Conservation (phyloP, 1,140 invertebrate genomes). For the Potamilus streckersoni region DNA sequence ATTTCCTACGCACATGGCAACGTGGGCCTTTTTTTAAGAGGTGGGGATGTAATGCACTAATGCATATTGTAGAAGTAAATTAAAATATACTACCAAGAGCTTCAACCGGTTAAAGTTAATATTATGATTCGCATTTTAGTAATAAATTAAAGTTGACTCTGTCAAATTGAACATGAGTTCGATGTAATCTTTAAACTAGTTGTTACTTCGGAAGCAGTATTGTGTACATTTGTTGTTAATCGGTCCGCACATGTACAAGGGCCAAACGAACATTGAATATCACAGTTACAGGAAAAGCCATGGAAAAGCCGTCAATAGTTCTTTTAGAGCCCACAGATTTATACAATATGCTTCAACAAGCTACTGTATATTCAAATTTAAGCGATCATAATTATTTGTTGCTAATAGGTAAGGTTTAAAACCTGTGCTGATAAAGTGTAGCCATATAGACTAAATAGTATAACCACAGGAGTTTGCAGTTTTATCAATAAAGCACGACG, state of each 20-base stretch:
- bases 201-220: constrained; percentile 20
- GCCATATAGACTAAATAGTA: no score
- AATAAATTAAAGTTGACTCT: not conserved
- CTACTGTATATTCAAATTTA: constrained; percentile 55
- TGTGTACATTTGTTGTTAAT: constrained; percentile 42
- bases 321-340: constrained; percentile 59
- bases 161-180: not conserved
- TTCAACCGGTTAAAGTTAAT: not conserved
- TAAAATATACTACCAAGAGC: not conserved
- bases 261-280: not conserved
- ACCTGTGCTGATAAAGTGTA: no score
- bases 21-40: constrained; percentile 17
- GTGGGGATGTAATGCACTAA: no score
- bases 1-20: constrained; percentile 54
- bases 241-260: constrained; percentile 20
- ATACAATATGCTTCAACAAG: constrained; percentile 65
- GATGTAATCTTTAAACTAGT: constrained; percentile 7
- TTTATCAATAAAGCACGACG: no score
- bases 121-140: not conserved
- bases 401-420: constrained; percentile 56
- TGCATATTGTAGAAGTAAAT: no score
- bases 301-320: constrained; percentile 40
- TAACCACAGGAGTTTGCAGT: no score
- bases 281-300: constrained; percentile 3
- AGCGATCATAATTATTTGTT: constrained; percentile 65